Evolutionary conservation across 2,888 invertebrate genomes (phyloP).

Genomic region (Erebia ligea): DNA sequence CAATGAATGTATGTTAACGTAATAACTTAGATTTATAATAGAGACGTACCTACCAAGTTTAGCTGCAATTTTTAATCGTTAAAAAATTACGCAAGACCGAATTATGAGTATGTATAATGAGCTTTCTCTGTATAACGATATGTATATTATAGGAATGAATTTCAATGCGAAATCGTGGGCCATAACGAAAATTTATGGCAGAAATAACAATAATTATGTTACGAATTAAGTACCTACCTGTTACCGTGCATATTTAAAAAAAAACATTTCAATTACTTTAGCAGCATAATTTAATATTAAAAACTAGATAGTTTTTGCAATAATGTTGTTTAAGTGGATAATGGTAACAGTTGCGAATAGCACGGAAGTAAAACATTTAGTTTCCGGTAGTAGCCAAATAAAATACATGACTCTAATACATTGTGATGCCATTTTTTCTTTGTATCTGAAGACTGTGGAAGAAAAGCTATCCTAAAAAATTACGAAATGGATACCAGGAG

Average conservation of each 20-base stretch:
- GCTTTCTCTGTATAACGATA: conserved; percentile 69
- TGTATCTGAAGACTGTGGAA: neutral
- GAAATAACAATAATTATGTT: conserved; percentile 47
- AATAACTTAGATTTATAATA: conserved; percentile 23
- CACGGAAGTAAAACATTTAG: neutral
- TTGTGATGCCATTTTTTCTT: neutral
- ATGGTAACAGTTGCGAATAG: neutral
- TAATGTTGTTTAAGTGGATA: neutral
- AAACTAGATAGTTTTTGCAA: neutral
- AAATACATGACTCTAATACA: neutral
- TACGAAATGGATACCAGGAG: too few relatives aligned
- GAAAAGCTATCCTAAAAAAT: too few relatives aligned
- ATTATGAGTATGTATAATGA: conserved; percentile 55
- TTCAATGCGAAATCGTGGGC: conserved; percentile 56
- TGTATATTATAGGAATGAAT: conserved; percentile 57
- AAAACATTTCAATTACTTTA: neutral
- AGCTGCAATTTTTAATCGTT: conserved; percentile 37
- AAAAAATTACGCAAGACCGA: conserved; percentile 55
- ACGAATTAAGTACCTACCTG: conserved; percentile 3
- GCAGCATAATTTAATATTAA: neutral
- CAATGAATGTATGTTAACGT: conserved; percentile 18
- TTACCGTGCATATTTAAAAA: neutral
- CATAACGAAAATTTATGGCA: conserved; percentile 67
- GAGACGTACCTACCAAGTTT: conserved; percentile 10
- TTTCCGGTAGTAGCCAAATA: neutral